Evolutionary conservation across 92 coral and sea anemone genomes (phyloP).

Genomic region (Actinostola sp.): DNA sequence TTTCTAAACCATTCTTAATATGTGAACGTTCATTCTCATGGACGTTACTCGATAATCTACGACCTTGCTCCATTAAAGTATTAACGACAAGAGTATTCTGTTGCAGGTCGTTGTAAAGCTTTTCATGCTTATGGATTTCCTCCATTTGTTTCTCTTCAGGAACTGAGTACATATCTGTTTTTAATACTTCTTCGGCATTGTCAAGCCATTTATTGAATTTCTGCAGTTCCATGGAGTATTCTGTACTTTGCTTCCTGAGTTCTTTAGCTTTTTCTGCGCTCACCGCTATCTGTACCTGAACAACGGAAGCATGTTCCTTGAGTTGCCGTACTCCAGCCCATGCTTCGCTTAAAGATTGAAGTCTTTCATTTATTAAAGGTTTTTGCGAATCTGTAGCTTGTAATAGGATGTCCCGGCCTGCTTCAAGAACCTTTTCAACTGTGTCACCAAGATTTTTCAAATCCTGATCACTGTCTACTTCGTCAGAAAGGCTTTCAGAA

Average conservation of each 20-base stretch:
- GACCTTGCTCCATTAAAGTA: constrained; percentile 55
- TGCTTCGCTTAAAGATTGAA: constrained; percentile 62
- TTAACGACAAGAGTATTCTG: constrained; percentile 63
- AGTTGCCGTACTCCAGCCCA: constrained; percentile 74
- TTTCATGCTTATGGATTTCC: constrained; percentile 79
- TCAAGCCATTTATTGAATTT: constrained; percentile 75
- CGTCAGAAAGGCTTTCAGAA: constrained; percentile 40
- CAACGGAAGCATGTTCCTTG: constrained; percentile 60
- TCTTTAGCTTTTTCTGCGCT: constrained; percentile 46
- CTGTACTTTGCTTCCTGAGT: constrained; percentile 30
- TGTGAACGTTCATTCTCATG: constrained; percentile 53
- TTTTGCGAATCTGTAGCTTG: constrained; percentile 68
- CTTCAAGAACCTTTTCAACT: constrained; percentile 68
- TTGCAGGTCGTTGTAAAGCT: constrained; percentile 72
- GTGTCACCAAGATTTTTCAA: constrained; percentile 21
- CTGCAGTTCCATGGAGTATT: constrained; percentile 51
- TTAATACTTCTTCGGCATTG: constrained; percentile 67
- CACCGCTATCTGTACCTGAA: constrained; percentile 46
- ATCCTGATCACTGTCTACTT: constrained; percentile 21
- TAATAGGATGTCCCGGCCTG: constrained; percentile 59
- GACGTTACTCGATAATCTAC: constrained; percentile 38
- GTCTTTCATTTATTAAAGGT: constrained; percentile 59
- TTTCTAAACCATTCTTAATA: constrained; percentile 53
- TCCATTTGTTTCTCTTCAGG: constrained; percentile 91
- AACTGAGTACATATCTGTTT: constrained; percentile 82